phyloP scores from a whole-genome alignment of 1,140 invertebrate species.

The Himalopsyche phryganea region DNA sequence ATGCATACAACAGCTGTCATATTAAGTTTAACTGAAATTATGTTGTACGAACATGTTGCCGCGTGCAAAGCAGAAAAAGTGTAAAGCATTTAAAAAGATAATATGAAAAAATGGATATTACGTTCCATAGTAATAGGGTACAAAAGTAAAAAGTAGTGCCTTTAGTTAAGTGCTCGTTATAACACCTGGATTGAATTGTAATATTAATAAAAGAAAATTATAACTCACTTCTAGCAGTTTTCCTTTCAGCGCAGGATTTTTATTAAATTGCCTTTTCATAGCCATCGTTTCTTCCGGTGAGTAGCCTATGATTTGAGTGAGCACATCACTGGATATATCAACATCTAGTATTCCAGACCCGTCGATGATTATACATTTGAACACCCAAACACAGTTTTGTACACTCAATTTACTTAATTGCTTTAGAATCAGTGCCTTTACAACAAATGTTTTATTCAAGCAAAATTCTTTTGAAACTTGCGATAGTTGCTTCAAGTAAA shows the following conservation, averaged over 20 bases:
- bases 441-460: slow-evolving; percentile 39
- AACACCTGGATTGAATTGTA: too few relatives aligned
- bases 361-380: slow-evolving; percentile 44
- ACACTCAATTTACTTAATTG: slow-evolving; percentile 42
- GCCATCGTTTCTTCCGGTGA: slow-evolving; percentile 42
- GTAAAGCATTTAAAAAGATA: too few relatives aligned
- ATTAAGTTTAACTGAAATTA: too few relatives aligned
- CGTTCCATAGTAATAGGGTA: too few relatives aligned
- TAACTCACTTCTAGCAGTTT: slow-evolving; percentile 38
- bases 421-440: slow-evolving; percentile 45
- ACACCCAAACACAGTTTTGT: slow-evolving; percentile 41
- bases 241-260: slow-evolving; percentile 39
- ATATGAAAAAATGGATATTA: too few relatives aligned
- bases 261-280: slow-evolving; percentile 40
- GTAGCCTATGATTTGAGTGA: slow-evolving; percentile 42
- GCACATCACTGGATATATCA: slow-evolving; percentile 42
- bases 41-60: too few relatives aligned
- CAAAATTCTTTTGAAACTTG: slow-evolving; percentile 37
- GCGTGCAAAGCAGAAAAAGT: too few relatives aligned
- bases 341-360: slow-evolving; percentile 43
- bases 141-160: too few relatives aligned
- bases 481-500: slow-evolving; percentile 47
- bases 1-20: too few relatives aligned
- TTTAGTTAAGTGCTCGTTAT: too few relatives aligned
- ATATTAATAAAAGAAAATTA: too few relatives aligned